Conservation (phyloP, 2,113 vertebrate genomes). For the Pristiophorus japonicus region DNA sequence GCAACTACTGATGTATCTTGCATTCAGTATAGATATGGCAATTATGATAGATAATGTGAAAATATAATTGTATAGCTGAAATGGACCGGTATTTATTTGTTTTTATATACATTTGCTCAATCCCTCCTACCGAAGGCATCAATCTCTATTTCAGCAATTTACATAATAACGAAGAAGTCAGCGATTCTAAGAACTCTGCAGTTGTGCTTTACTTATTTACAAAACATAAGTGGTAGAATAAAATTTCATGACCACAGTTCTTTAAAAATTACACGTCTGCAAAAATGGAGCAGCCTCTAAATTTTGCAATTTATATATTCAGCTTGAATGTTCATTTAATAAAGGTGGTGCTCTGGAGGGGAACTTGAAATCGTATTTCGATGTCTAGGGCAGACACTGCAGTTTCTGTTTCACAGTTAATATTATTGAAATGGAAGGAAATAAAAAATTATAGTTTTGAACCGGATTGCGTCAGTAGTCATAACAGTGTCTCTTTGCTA, state of each 20-base stretch:
- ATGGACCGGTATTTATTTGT: neutral
- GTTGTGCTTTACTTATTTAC: neutral
- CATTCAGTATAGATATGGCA: neutral
- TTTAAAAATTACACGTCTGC: neutral
- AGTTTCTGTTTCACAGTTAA: neutral
- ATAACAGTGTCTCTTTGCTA: neutral
- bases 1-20: neutral
- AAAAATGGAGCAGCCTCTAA: neutral
- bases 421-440: neutral
- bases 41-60: neutral
- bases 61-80: neutral
- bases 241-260: neutral
- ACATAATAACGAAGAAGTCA: neutral
- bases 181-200: neutral
- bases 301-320: neutral
- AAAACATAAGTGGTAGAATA: neutral
- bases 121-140: neutral
- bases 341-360: neutral
- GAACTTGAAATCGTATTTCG: neutral
- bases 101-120: neutral
- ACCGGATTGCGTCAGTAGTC: neutral
- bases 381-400: neutral
- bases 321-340: neutral
- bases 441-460: neutral
- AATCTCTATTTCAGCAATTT: neutral